These are phyloP conservation scores for Erebia epiphron DNA, from an alignment of 2,888 invertebrate species.

Conservation along the genomic window DNA sequence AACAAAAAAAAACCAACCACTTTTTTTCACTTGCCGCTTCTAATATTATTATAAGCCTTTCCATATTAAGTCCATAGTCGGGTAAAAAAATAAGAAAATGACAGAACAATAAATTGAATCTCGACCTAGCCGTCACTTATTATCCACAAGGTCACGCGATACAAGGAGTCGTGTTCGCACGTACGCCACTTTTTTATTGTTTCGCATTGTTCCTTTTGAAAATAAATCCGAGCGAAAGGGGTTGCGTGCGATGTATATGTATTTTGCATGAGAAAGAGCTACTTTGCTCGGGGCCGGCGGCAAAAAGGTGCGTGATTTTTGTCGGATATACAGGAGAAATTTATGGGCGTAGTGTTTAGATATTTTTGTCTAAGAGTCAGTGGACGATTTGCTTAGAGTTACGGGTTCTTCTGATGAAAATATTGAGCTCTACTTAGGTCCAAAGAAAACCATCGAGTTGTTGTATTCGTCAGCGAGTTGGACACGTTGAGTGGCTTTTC, in stretches of 20 bases:
- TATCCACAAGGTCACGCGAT: conserved; percentile 46
- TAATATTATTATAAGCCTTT: too few species aligned
- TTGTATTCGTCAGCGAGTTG: too few species aligned
- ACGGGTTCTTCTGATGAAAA: background rate
- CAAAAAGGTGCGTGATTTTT: conserved; percentile 62
- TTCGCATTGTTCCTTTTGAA: conserved; percentile 53
- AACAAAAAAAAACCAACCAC: too few species aligned
- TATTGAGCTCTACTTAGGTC: background rate
- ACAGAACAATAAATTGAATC: conserved; percentile 49
- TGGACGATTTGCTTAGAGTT: background rate
- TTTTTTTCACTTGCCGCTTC: too few species aligned
- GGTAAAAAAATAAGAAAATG: conserved; percentile 40
- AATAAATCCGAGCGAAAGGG: conserved; percentile 50
- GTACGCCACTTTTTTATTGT: conserved; percentile 52
- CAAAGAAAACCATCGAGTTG: too few species aligned
- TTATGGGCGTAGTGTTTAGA: conserved; percentile 28
- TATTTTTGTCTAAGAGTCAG: conserved; percentile 5
- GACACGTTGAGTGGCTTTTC: too few species aligned
- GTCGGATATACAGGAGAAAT: conserved; percentile 47
- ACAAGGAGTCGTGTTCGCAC: conserved; percentile 48
- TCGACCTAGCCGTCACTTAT: conserved; percentile 44
- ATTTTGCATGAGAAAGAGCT: conserved; percentile 55
- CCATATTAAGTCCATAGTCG: background rate
- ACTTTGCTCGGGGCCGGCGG: conserved; percentile 44
- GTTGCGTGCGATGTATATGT: conserved; percentile 56